A percentile compares a stretch with the other conserved stretches of the same genome.
These are phyloP conservation scores for Osmoderma eremita DNA, from an alignment of 2,888 invertebrate species.

Conservation along the genomic window DNA sequence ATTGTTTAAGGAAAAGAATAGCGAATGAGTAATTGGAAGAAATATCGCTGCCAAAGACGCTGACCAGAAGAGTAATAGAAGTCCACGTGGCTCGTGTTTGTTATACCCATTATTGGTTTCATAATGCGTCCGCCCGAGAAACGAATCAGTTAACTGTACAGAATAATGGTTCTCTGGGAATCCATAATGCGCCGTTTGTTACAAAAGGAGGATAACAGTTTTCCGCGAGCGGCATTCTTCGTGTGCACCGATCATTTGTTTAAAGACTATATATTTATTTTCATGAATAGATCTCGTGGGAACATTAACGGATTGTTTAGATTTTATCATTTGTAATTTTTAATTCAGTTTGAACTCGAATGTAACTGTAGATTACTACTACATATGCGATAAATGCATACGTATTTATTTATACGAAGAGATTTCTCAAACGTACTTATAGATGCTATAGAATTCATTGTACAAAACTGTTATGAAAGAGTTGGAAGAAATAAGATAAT, in stretches of 20 bases:
- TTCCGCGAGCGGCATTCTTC: constrained; percentile 31
- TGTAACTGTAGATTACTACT: not conserved
- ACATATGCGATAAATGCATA: not conserved
- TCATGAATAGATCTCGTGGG: constrained; percentile 31
- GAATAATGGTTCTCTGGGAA: constrained; percentile 30
- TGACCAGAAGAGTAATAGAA: constrained; percentile 22
- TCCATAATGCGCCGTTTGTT: constrained; percentile 31
- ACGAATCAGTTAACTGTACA: constrained; percentile 26
- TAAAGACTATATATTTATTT: constrained; percentile 30
- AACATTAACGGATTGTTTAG: constrained; percentile 32
- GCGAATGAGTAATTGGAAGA: constrained; percentile 33
- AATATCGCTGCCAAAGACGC: constrained; percentile 30
- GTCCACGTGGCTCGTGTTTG: constrained; percentile 31
- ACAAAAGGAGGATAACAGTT: constrained; percentile 34
- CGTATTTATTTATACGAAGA: too few relatives aligned
- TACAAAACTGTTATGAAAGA: too few relatives aligned
- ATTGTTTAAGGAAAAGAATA: constrained; percentile 31
- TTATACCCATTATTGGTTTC: constrained; percentile 33
- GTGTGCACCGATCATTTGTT: constrained; percentile 30
- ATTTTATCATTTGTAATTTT: constrained; percentile 35
- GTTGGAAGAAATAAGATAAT: too few relatives aligned
- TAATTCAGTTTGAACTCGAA: constrained; percentile 20
- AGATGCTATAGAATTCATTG: not conserved
- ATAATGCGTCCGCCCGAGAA: constrained; percentile 33
- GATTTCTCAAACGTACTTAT: not conserved